Percentiles rank a stretch among this genome's conserved stretches.
phyloP scores from a whole-genome alignment of 2,888 invertebrate genomes.

The Bombylius major region DNA sequence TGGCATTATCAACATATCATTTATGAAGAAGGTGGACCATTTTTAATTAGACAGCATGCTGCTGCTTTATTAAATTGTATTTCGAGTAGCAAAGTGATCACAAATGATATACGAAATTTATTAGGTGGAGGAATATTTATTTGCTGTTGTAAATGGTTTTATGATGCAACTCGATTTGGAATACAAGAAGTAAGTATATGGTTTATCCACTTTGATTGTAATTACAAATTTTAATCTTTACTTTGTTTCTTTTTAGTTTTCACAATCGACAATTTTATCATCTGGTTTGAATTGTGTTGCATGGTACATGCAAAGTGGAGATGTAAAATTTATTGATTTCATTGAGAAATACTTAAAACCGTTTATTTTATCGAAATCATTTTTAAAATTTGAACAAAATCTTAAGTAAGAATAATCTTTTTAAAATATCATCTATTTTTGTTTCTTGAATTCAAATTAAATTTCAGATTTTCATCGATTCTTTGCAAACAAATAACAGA shows the following conservation, averaged over 20 bases:
- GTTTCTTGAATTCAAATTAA: background rate
- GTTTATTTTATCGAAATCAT: slow-evolving; percentile 25
- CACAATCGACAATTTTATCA: slow-evolving; percentile 30
- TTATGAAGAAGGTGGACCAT: slow-evolving; percentile 30
- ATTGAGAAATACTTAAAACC: slow-evolving; percentile 25
- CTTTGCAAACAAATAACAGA: slow-evolving; percentile 21
- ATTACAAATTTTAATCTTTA: background rate
- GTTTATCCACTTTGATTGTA: background rate
- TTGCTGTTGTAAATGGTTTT: slow-evolving; percentile 33
- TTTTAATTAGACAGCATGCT: slow-evolving; percentile 34
- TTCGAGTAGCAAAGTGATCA: slow-evolving; percentile 20
- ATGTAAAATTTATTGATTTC: slow-evolving; percentile 23
- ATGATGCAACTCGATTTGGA: slow-evolving; percentile 24
- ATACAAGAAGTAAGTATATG: slow-evolving; percentile 25
- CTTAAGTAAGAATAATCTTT: slow-evolving; percentile 20
- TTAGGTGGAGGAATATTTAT: slow-evolving; percentile 25
- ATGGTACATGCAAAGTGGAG: slow-evolving; percentile 22
- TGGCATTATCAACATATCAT: slow-evolving; percentile 34
- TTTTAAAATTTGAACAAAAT: slow-evolving; percentile 21
- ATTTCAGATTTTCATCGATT: slow-evolving; percentile 24
- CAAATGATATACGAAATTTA: slow-evolving; percentile 14
- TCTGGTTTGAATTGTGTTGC: slow-evolving; percentile 24
- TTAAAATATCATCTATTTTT: background rate
- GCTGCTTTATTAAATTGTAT: slow-evolving; percentile 28
- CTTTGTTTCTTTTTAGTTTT: slow-evolving; percentile 23